Percentiles rank a stretch among this genome's conserved stretches.
Conservation (phyloP, 64 coral and sea anemone species). For the Acropora yongei region DNA sequence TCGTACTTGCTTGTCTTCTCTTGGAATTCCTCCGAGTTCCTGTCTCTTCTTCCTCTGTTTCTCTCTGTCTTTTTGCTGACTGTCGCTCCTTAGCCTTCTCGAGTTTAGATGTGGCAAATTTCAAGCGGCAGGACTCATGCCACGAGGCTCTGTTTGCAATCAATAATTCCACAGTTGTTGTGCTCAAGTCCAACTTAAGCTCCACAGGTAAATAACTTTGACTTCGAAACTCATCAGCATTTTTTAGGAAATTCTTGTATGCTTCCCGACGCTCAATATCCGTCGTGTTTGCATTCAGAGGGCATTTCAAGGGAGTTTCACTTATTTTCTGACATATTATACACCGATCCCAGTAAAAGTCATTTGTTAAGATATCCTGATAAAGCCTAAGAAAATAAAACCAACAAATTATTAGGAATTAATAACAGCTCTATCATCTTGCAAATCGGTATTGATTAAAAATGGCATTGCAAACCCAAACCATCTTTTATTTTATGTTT, state of each 20-base stretch:
- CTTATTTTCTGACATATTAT: constrained; percentile 43
- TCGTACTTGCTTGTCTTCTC: neutral
- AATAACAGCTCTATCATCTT: neutral
- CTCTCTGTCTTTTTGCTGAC: neutral
- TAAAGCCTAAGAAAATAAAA: neutral
- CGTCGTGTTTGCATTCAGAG: constrained; percentile 27
- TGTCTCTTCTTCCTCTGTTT: neutral
- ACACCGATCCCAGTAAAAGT: constrained; percentile 26
- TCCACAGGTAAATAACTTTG: constrained; percentile 14
- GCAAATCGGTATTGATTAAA: neutral
- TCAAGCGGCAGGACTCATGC: constrained; percentile 47
- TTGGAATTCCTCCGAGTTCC: neutral
- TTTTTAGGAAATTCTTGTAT: neutral
- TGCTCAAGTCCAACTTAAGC: neutral
- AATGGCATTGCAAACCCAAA: constrained; percentile 29
- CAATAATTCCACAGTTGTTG: constrained; percentile 18
- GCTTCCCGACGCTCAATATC: constrained; percentile 18
- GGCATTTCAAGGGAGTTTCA: constrained; percentile 25
- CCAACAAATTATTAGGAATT: neutral
- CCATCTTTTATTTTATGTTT: constrained; percentile 17
- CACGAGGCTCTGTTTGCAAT: constrained; percentile 20
- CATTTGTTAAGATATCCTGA: constrained; percentile 3
- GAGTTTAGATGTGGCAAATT: constrained; percentile 19
- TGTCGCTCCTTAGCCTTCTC: constrained; percentile 19
- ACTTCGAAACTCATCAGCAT: constrained; percentile 35